A percentile compares a stretch with the other conserved stretches of the same genome.
Evolutionary conservation across 2,113 vertebrate genomes (phyloP).

Genomic region (Daubentonia madagascariensis): DNA sequence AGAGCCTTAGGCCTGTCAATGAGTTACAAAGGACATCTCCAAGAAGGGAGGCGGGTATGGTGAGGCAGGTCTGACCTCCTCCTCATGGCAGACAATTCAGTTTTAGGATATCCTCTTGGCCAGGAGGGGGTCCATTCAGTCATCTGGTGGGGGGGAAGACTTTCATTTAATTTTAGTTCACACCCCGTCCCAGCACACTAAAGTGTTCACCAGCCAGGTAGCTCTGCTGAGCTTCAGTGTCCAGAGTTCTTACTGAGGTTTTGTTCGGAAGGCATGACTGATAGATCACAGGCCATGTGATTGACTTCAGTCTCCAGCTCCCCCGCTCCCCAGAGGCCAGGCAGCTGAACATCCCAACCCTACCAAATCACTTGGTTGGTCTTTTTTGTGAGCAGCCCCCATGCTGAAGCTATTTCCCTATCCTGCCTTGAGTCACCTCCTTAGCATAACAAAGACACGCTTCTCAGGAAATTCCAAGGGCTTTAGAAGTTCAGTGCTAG

Average conservation of each 20-base stretch:
- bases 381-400: not conserved
- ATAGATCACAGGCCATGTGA: accelerated
- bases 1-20: no score
- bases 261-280: accelerated
- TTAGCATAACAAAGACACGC: not conserved
- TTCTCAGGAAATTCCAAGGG: not conserved
- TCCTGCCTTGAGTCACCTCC: not conserved
- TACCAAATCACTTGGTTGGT: accelerated
- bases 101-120: no score
- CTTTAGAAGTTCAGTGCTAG: not conserved
- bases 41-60: no score
- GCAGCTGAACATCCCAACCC: not conserved
- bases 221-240: accelerated
- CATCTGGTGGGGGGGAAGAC: no score
- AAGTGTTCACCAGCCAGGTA: not conserved
- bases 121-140: no score
- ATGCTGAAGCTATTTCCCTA: not conserved
- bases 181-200: not conserved
- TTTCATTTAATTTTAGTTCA: no score
- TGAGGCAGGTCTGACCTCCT: no score
- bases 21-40: no score
- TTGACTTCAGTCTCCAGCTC: not conserved
- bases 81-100: no score
- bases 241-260: not conserved
- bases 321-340: accelerated